Base-by-base conservation (phyloP, 2,797 vertebrate species). In the Anguilla obscura region DNA sequence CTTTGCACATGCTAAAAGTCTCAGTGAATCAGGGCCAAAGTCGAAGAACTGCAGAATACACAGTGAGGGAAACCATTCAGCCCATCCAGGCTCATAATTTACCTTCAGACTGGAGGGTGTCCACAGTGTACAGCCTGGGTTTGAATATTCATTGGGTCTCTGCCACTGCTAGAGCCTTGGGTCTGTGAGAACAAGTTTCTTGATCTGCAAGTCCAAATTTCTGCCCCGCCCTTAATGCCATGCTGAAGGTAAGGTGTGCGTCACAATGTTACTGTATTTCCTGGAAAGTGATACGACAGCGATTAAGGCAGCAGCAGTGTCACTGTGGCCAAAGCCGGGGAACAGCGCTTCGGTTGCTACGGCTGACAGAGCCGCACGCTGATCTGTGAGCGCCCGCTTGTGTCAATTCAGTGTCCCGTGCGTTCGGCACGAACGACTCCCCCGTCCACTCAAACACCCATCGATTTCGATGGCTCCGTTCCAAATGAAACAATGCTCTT, bases 361-460 rank as follows among this genome's bases (percentile, higher is more conserved):
- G 92, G 93, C 95, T 94, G 92, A 96, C 95, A 95, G 87, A 52
- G 2, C 91, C 93, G 93, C 93, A 93, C 92, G 90, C 92, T 90
- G 91, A 88, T 90, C 90, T 90, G 16, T 89, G 89, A 91, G 89
- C 91, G 88, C 90, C 91, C 90, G 69, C 90, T 93, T 95, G 95
- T 94, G 94, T 96, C 95, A 95, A 92, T 91, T 92, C 93, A 94
- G 92, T 94, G 94, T 92, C 95, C 93, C 92, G 93, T 93, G 93
- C 94, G 95, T 95, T 95, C 93, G 93, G 94, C 95, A 95, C 95
- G 95, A 95, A 95, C 96, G 95, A 94, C 95, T 95, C 94, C 92
- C 92, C 95, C 93, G 89, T 94, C 96, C 90, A 90, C 94, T 94
- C 93, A 91, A 95, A 54, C 58, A 6, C 40, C 58, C 85, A 92